Conservation (phyloP, 2,113 vertebrate genomes). For the Alces alces region DNA sequence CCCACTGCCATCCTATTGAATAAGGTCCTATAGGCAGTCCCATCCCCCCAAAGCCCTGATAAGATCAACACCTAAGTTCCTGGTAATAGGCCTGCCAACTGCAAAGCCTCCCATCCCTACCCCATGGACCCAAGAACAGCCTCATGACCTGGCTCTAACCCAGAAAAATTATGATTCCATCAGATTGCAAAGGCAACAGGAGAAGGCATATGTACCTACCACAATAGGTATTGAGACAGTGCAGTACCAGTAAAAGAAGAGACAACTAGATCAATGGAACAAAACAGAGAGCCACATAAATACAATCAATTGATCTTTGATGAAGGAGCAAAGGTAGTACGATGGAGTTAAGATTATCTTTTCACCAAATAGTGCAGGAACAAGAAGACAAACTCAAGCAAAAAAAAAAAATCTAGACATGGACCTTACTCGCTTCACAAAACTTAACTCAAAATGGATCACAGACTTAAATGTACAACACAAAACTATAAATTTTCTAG, state of each 20-base stretch:
- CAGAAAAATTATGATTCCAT: background rate
- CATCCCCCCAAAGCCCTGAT: background rate
- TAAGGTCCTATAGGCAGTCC: background rate
- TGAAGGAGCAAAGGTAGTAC: background rate
- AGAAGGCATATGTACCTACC: background rate
- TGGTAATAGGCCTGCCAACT: background rate
- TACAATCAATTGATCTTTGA: background rate
- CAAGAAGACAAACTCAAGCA: background rate
- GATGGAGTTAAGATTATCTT: background rate
- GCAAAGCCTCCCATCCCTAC: background rate
- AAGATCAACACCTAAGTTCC: background rate
- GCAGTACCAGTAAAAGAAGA: background rate
- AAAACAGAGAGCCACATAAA: background rate
- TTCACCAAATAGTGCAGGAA: background rate
- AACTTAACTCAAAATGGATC: background rate
- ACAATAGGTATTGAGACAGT: background rate
- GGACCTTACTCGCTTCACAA: background rate
- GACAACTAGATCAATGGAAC: background rate
- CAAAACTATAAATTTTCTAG: background rate
- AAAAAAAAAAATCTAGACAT: background rate
- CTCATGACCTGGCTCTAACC: background rate
- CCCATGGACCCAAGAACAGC: background rate
- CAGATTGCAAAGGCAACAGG: background rate
- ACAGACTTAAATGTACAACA: background rate
- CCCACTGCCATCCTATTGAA: background rate